phyloP scores from a whole-genome alignment of 2,888 invertebrate species.

The Mesorhabditis spiculigera region DNA sequence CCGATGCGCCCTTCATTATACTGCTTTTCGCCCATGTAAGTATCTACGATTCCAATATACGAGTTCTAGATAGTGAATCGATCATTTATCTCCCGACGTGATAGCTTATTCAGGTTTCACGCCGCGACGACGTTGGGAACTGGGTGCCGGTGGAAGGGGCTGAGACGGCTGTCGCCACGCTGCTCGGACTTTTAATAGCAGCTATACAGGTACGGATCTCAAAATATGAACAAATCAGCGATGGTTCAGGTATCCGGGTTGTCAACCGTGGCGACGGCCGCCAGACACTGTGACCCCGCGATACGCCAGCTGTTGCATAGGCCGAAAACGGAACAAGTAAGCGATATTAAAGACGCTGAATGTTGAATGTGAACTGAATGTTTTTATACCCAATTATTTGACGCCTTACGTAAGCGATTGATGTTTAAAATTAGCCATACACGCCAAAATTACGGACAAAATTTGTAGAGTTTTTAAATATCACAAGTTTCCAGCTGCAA shows the following conservation, averaged over 20 bases:
- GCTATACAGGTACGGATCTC: not conserved
- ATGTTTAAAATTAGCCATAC: too few species aligned
- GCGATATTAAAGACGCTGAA: not conserved
- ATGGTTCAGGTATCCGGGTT: not conserved
- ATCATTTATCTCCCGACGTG: not conserved
- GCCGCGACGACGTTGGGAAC: not conserved
- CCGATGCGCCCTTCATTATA: not conserved
- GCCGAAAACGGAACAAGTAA: not conserved
- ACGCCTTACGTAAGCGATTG: too few species aligned
- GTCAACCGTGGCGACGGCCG: not conserved
- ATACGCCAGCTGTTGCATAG: not conserved
- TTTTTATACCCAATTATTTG: too few species aligned
- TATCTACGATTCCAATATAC: not conserved
- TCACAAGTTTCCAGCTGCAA: not conserved
- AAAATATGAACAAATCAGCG: not conserved
- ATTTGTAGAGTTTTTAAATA: too few species aligned
- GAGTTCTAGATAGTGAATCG: not conserved
- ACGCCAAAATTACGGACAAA: too few species aligned
- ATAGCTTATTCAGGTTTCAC: not conserved
- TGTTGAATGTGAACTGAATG: too few species aligned
- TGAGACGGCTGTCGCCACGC: constrained; percentile 3
- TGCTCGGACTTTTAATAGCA: not conserved
- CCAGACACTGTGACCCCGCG: not conserved
- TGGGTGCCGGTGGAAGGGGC: constrained; percentile 5
- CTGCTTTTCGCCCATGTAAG: not conserved